Evolutionary conservation across 1,140 invertebrate species (phyloP).

Genomic region (Papilio aristodemus): DNA sequence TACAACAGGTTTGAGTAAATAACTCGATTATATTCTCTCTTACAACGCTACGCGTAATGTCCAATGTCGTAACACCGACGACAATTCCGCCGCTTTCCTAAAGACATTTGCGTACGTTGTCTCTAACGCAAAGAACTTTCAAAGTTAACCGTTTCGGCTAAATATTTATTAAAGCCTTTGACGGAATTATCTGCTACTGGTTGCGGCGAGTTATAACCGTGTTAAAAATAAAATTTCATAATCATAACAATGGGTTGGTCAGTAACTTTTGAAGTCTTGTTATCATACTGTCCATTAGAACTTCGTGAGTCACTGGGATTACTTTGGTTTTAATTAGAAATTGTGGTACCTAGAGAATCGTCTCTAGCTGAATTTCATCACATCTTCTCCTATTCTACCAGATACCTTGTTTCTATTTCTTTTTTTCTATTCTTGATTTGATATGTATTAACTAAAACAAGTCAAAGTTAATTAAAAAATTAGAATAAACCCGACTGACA

Average conservation of each 20-base stretch:
- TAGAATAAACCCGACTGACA: no score
- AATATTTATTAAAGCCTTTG: slow-evolving; percentile 1
- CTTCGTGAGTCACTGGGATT: no score
- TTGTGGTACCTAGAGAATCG: no score
- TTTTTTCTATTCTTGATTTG: no score
- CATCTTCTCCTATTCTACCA: no score
- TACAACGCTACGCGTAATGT: slow-evolving; percentile 71
- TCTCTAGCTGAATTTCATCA: no score
- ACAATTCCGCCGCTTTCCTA: slow-evolving; percentile 69
- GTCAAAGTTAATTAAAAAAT: no score
- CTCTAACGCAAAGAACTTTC: slow-evolving; percentile 42
- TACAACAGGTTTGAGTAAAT: slow-evolving; percentile 43
- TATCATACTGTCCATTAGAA: no score
- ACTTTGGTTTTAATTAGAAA: no score
- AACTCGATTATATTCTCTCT: slow-evolving; percentile 63
- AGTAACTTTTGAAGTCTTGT: not conserved
- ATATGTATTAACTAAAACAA: no score
- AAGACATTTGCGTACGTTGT: slow-evolving; percentile 54
- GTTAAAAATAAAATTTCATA: not conserved
- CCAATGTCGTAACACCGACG: slow-evolving; percentile 57
- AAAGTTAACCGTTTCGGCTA: slow-evolving; percentile 21
- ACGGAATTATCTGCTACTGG: not conserved
- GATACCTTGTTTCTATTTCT: no score
- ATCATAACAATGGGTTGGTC: not conserved
- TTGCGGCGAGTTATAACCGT: not conserved